Conservation (phyloP, 2,113 vertebrate species). For the Porphyrio hochstetteri region DNA sequence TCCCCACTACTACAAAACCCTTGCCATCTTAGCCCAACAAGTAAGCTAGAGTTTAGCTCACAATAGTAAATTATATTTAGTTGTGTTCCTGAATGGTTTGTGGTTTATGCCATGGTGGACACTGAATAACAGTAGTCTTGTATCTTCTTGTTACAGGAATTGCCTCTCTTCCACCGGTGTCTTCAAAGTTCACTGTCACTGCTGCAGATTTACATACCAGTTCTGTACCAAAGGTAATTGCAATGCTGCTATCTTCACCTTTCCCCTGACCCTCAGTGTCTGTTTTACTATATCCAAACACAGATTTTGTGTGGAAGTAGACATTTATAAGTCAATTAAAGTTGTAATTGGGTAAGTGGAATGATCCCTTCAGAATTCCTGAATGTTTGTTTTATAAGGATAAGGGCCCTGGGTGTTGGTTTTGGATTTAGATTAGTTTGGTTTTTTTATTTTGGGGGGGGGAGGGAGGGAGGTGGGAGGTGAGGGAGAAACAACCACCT, state of each 20-base stretch:
- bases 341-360: neutral
- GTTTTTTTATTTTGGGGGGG: too few relatives aligned
- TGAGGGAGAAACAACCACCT: neutral
- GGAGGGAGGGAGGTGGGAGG: too few relatives aligned
- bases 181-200: neutral
- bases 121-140: neutral
- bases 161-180: neutral
- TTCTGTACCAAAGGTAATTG: conserved; percentile 48
- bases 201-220: neutral
- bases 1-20: neutral
- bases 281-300: neutral
- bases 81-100: neutral
- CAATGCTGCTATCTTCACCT: neutral
- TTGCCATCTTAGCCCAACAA: neutral
- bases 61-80: neutral
- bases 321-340: neutral
- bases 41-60: neutral
- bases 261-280: neutral
- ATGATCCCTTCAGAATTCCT: neutral
- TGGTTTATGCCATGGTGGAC: neutral
- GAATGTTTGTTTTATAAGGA: neutral
- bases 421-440: neutral
- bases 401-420: neutral
- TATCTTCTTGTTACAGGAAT: conserved; percentile 25
- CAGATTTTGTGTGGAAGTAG: neutral